Evolutionary conservation across 2,888 invertebrate species (phyloP).

Genomic region (Teleogryllus oceanicus): DNA sequence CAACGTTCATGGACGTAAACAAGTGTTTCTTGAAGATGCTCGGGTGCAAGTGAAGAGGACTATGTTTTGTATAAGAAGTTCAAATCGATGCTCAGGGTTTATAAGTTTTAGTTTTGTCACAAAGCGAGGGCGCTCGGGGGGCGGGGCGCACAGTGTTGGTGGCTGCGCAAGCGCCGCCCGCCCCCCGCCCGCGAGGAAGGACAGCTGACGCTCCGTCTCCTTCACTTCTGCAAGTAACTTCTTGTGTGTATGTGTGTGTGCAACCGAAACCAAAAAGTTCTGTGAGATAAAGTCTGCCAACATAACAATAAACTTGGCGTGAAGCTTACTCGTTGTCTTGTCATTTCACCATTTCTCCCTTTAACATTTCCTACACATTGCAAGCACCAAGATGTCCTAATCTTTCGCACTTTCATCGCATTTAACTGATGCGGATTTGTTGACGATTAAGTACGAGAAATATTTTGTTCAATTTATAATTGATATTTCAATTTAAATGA

Average conservation of each 20-base stretch:
- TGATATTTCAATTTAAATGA: too few relatives aligned
- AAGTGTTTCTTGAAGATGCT: not conserved
- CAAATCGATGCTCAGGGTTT: conserved; percentile 18
- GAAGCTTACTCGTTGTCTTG: not conserved
- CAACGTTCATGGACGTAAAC: too few relatives aligned
- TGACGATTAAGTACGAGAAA: too few relatives aligned
- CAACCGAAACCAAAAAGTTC: conserved; percentile 18
- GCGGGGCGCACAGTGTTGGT: too few relatives aligned
- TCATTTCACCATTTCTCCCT: not conserved
- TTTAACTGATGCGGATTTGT: too few relatives aligned
- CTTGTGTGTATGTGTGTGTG: conserved; percentile 7
- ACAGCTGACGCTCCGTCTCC: not conserved
- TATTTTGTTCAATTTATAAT: too few relatives aligned
- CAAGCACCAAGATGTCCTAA: too few relatives aligned
- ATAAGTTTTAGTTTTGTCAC: not conserved
- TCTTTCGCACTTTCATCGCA: too few relatives aligned
- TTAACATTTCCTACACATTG: not conserved
- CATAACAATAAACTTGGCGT: conserved; percentile 1
- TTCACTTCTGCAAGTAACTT: not conserved
- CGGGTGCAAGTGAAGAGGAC: not conserved
- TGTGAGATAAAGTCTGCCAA: conserved; percentile 9
- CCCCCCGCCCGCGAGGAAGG: too few relatives aligned
- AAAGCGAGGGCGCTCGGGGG: not conserved
- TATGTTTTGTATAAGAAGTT: conserved; percentile 11
- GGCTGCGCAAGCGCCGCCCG: too few relatives aligned